Base-by-base conservation (phyloP, 1,140 invertebrate genomes). In the Drosophila obscura region DNA sequence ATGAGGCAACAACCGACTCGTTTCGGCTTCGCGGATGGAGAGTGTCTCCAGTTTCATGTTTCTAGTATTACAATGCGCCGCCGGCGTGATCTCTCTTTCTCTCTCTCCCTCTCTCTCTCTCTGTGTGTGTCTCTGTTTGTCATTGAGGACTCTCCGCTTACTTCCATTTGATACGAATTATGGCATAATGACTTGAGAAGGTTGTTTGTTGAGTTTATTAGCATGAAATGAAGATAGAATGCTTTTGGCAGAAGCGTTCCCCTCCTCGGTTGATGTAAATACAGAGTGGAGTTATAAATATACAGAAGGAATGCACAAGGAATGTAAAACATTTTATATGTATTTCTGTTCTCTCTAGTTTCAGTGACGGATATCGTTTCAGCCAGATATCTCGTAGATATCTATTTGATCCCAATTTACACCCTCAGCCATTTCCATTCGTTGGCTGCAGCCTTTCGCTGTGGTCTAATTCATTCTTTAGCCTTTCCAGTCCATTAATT, bases 31-130 rank as follows among this genome's bases (percentile, higher is more conserved):
- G 64, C 24, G 60, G 53, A 59, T 60, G 66, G 13, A 43, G 9
- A 31, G 44, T 68, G 50, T 81, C 82, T 87, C 58, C 41, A 75
- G 71, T 85, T 85, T 85, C 82, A 60, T 43, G 73, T 76, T 65
- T 64, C 68, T 58, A 48, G 28, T 55, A 16, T 61, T 58, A 46
- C 45, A 49, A 58, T 69, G 28, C 48, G 8, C 58, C 13, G 19
- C 53, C 57, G 13, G 19, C 53, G 9, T 22, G 62, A 67, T 74
- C 59, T 55, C 44, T 55, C 31, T 48, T 39, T 60, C 35, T 39
- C 11, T 39, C 8, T 31, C 31, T 31, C 7, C 66, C 55, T 55
- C 28, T 55, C 24, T 48, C 31, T 60, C 3, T 28, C 26, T 7
- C 26, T 28, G 2, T 31, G 7, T 31, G 7, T 31, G 7, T 28